Evolutionary conservation across 2,888 invertebrate species (phyloP), one percentile per base, ranked within the genome.

Genomic region (Apotomis betuletana): DNA sequence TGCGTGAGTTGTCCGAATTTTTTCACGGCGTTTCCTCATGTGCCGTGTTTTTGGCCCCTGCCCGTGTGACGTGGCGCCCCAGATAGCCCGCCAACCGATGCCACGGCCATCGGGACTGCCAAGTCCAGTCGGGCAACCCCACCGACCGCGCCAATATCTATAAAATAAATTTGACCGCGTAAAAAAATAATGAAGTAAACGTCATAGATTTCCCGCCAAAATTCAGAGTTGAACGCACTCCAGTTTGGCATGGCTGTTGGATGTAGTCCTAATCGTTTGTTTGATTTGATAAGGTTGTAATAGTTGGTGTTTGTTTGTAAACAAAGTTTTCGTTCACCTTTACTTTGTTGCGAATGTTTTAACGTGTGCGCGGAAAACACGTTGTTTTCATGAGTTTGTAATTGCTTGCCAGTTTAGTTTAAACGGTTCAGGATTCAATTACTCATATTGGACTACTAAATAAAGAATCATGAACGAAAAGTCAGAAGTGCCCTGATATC

Each of bases 91-190:
- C 93, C 93, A 92, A 92, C 82, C 88, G 87, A 87, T 90, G 87
- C 91, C 92, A 92, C 87, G 41, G 41, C 41, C 41, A 41, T 6
- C 41, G 93, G 93, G 27, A 27, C 27, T 27, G 27, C 92, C 92
- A 92, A 92, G 92, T 89, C 89, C 91, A 90, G 85, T 79, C 86
- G 90, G 92, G 92, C 87, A 90, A 91, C 92, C 92, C 92, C 89
- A 85, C 88, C 92, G 92, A 92, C 90, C 85, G 87, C 84, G 92
- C 92, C 93, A 93, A 93, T 92, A 92, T 92, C 93, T 92, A 93
- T 93, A 92, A 93, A 93, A 93, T 90, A 92, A 93, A 93, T 93
- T 88, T 88, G 88, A 87, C 85, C 83, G 86, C 81, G 84, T 82
- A 87, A 90, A 91, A 90, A 92, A 91, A 86, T 81, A 90, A 91